These are phyloP conservation scores for Entomobrya proxima DNA, from an alignment of 2,888 invertebrate genomes.

Conservation along the genomic window DNA sequence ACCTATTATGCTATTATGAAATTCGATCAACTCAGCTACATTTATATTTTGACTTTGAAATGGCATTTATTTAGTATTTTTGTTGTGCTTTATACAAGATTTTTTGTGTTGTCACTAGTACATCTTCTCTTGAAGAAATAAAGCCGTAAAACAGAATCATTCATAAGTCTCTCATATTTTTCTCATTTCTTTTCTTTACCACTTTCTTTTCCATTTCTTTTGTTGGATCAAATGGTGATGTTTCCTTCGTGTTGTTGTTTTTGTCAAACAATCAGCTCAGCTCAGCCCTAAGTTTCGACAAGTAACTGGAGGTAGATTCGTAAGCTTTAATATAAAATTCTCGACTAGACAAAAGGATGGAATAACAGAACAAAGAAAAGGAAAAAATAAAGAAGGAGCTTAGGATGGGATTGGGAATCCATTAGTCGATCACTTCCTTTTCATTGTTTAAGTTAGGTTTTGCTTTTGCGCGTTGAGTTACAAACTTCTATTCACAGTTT, in stretches of 20 bases:
- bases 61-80: no score
- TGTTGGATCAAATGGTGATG: background rate
- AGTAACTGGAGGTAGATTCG: conserved; percentile 7
- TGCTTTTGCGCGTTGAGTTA: conserved; percentile 41
- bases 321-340: conserved; percentile 24
- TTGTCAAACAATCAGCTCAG: conserved; percentile 25
- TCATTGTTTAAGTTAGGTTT: conserved; percentile 52
- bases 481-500: background rate
- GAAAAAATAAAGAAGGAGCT: conserved; percentile 43
- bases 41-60: no score
- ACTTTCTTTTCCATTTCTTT: conserved; percentile 23
- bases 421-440: conserved; percentile 62
- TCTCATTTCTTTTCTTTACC: background rate
- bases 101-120: no score
- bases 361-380: conserved; percentile 37
- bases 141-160: no score
- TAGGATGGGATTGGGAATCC: conserved; percentile 57
- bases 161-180: no score
- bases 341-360: conserved; percentile 34
- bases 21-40: no score
- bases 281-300: background rate
- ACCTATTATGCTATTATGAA: no score
- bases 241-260: conserved; percentile 9
- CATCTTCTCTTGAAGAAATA: no score
- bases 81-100: no score